Conservation (phyloP, 2,113 vertebrate genomes). For the Brachirus orientalis region DNA sequence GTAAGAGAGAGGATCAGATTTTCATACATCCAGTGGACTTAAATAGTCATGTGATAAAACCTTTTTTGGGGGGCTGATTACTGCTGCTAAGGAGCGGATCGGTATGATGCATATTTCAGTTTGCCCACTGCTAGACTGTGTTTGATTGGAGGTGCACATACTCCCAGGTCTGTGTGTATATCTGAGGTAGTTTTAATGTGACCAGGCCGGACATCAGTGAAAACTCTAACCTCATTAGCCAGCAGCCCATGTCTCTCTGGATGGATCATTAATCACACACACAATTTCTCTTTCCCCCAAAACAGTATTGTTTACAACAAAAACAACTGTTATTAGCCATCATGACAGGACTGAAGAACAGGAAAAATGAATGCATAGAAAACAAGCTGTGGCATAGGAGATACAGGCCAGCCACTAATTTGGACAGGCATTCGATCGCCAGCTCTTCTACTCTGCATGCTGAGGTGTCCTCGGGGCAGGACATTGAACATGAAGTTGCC, state of each 20-base stretch:
- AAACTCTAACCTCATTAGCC: conserved; percentile 65
- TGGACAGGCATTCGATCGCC: too few species aligned
- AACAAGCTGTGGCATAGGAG: too few species aligned
- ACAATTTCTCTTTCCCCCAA: conserved; percentile 8
- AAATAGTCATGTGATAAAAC: too few species aligned
- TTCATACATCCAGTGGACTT: too few species aligned
- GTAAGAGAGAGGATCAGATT: too few species aligned
- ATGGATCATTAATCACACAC: conserved; percentile 55
- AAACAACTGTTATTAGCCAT: conserved; percentile 47
- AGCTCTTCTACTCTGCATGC: background rate
- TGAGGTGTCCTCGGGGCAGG: background rate
- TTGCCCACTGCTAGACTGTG: conserved; percentile 37
- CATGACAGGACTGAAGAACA: too few species aligned
- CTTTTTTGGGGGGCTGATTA: too few species aligned
- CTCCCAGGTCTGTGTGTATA: conserved; percentile 49
- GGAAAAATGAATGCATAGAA: too few species aligned
- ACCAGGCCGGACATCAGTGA: conserved; percentile 50
- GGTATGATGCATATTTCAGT: conserved; percentile 40
- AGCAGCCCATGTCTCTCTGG: conserved; percentile 35
- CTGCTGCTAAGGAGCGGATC: too few species aligned
- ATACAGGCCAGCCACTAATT: background rate
- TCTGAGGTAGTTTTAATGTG: conserved; percentile 54
- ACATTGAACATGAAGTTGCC: background rate
- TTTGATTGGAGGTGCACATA: conserved; percentile 38
- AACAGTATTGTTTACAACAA: conserved; percentile 32